Percentiles rank a stretch among this genome's conserved stretches.
Conservation (phyloP, 2,888 invertebrate genomes). For the Beris chalybata region DNA sequence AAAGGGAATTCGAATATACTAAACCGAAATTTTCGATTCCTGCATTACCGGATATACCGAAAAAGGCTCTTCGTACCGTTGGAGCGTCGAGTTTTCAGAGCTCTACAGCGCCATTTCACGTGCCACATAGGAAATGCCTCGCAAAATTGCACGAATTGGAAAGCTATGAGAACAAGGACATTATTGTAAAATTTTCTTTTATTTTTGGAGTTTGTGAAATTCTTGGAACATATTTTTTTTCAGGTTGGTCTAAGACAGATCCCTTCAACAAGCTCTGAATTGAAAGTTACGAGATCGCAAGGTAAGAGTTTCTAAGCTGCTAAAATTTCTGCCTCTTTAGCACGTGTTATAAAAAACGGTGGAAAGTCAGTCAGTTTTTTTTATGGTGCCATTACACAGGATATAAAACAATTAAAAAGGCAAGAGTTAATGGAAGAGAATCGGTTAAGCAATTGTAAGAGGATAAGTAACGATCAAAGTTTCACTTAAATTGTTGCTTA, state of each 20-base stretch:
- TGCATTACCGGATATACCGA: slow-evolving; percentile 3
- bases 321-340: not conserved
- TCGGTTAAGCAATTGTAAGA: too few relatives aligned
- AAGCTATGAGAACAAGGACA: slow-evolving; percentile 10
- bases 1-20: not conserved
- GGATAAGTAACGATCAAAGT: too few relatives aligned
- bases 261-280: not conserved
- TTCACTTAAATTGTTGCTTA: too few relatives aligned
- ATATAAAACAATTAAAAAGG: too few relatives aligned
- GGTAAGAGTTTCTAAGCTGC: not conserved
- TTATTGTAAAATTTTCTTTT: slow-evolving; percentile 2
- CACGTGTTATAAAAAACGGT: too few relatives aligned
- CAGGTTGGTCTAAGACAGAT: slow-evolving; percentile 13
- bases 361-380: not conserved
- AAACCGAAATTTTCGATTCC: slow-evolving; percentile 1
- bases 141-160: slow-evolving; percentile 61
- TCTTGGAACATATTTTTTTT: not conserved
- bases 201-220: not conserved
- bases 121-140: slow-evolving; percentile 64
- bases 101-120: slow-evolving; percentile 57
- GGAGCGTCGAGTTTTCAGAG: not conserved
- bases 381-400: too few relatives aligned
- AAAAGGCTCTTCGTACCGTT: slow-evolving; percentile 2
- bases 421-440: too few relatives aligned
- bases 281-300: not conserved